Evolutionary conservation across 2,888 invertebrate genomes (phyloP), one percentile per base, ranked within the genome.

Genomic region (Timandra comae): DNA sequence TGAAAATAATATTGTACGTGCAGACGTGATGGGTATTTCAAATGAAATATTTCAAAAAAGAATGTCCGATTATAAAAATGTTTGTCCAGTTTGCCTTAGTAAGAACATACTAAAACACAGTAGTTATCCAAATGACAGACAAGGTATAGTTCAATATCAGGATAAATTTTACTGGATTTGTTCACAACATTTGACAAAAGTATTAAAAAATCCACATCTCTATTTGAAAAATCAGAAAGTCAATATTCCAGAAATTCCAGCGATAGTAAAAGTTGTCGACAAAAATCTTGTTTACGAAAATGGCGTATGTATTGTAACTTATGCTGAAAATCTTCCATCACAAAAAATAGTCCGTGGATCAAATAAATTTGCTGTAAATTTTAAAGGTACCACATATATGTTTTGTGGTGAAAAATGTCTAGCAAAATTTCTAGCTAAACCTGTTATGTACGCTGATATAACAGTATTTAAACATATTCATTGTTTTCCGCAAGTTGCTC

Each of bases 121-220:
- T 33, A 76, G 75, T 0, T 72, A 67, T 26, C 86, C 87, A 4
- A 79, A 86, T 0, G 80, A 88, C 51, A 81, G 86, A 46, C 77
- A 76, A 25, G 89, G 90, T 3, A 52, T 90, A 29, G 72, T 91
- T 1, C 88, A 89, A 41, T 91, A 77, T 52, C 63, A 72, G 39
- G 63, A 81, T 16, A 54, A 66, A 29, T 89, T 85, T 60, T 91
- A 90, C 52, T 91, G 90, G 90, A 53, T 90, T 27, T 91, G 91
- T 49, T 30, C 59, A 0, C 63, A 79, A 11, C 91, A 91, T 48
- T 61, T 85, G 7, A 54, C 76, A 19, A 49, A 59, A 20, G 89
- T 90, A 39, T 42, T 85, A 10, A 53, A 65, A 13, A 40, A 73
- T 42, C 88, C 90, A 0, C 52, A 68, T 3, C 38, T 36, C 8